Conservation (phyloP, 2,797 vertebrate species). For the Bucorvus abyssinicus region DNA sequence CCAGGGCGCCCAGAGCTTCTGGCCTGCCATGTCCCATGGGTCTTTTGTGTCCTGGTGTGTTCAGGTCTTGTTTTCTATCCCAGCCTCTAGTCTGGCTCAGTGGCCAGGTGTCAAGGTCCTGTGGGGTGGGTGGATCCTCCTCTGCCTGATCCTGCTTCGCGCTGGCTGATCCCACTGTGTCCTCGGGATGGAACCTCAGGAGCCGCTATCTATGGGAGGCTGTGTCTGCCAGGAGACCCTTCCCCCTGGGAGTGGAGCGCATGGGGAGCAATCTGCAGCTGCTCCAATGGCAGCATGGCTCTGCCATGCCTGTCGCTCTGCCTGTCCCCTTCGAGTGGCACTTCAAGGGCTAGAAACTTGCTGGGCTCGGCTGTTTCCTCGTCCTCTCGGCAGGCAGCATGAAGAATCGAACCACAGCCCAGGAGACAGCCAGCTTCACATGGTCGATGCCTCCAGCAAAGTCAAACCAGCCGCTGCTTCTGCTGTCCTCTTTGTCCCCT, state of each 20-base stretch:
- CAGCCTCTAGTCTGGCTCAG: neutral
- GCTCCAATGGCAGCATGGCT: neutral
- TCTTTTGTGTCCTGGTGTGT: neutral
- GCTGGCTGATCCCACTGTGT: neutral
- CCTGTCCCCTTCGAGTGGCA: neutral
- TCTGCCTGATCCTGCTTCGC: neutral
- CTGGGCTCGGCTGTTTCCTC: slow-evolving; percentile 56
- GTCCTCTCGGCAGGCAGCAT: neutral
- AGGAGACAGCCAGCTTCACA: slow-evolving; percentile 50
- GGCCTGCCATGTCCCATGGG: neutral
- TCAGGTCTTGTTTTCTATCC: neutral
- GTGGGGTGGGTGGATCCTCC: neutral
- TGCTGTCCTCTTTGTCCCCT: slow-evolving; percentile 56
- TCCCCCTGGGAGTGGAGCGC: neutral
- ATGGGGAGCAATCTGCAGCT: fast-evolving
- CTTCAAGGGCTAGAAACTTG: slow-evolving; percentile 58
- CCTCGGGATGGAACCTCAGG: neutral
- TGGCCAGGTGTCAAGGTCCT: neutral
- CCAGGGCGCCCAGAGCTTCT: neutral
- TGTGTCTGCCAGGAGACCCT: neutral
- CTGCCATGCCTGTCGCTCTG: neutral
- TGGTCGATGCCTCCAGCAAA: slow-evolving; percentile 62
- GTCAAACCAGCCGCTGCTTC: slow-evolving; percentile 33
- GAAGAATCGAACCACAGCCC: slow-evolving; percentile 54
- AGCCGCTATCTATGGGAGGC: neutral